Evolutionary conservation across 2,113 vertebrate species (phyloP), one percentile per base, ranked within the genome.

Genomic region (Oncorhynchus nerka): DNA sequence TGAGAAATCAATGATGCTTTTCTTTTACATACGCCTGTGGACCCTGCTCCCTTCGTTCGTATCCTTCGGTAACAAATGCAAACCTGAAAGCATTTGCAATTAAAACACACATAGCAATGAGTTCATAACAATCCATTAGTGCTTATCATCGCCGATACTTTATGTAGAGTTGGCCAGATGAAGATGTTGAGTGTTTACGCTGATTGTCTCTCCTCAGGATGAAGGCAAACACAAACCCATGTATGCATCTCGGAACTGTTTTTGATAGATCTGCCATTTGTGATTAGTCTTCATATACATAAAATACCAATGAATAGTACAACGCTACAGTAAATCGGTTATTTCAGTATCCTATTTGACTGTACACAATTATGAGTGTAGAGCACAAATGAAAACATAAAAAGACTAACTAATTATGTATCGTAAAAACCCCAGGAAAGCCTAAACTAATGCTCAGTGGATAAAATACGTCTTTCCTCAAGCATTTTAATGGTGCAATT

Each of bases 341-440:
- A 34, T 19, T 68, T 32, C 66, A 13, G 15, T 26, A 5, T 67
- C 13, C 30, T n/a, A 5, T n/a, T 20, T 13, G 6, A 3, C 15
- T 68, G 30, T 20, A 19, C 66, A 20, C 2, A 34, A n/a, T 26
- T 68, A 26, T 68, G 30, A 34, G 8, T 20, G 65, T 7, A 28
- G 24, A 13, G 19, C 13, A 70, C 66, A 79, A 79, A 75, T 79
- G 32, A 71, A 79, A 55, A 55, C 12, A 79, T 70, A 57, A 80
- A 76, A 64, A 19, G 83, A 71, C 75, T 59, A 75, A 70, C 22
- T 73, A 81, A 83, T 76, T 78, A 87, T 76, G 73, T 76, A 45
- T 30, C 73, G 85, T 85, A 75, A 88, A 88, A 77, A 65, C 64
- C 75, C 72, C 80, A 39, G 20, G 39, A 76, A 74, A 76, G 67